Conservation (phyloP, 2,888 invertebrate genomes). For the Leptothorax acervorum region DNA sequence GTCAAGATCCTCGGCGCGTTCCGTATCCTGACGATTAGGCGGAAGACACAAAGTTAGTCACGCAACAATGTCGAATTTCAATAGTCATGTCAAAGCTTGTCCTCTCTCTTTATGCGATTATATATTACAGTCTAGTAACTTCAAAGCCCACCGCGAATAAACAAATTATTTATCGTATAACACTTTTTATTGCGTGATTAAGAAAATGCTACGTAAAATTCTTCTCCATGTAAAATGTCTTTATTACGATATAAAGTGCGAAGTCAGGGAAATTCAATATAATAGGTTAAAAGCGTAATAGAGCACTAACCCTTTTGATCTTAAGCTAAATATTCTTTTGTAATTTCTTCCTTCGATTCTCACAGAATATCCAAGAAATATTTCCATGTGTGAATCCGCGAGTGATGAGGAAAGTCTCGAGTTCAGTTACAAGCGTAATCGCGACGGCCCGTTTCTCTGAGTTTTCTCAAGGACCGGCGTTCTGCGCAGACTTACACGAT, state of each 20-base stretch:
- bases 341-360: background rate
- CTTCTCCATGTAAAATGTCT: background rate
- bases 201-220: background rate
- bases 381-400: background rate
- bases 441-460: conserved; percentile 59
- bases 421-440: conserved; percentile 10
- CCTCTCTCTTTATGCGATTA: too few species aligned
- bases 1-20: conserved; percentile 37
- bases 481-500: conserved; percentile 19
- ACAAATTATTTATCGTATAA: background rate
- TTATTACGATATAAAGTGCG: background rate
- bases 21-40: background rate
- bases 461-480: conserved; percentile 26
- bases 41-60: background rate
- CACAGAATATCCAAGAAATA: background rate
- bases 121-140: background rate
- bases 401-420: background rate
- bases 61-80: background rate
- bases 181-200: too few species aligned
- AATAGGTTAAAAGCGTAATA: background rate
- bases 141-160: background rate
- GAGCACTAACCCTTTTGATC: background rate
- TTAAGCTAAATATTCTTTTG: background rate
- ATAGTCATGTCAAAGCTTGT: background rate
- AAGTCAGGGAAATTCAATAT: background rate